Base-by-base conservation (phyloP, 2,113 vertebrate species). In the Varanus salvator region DNA sequence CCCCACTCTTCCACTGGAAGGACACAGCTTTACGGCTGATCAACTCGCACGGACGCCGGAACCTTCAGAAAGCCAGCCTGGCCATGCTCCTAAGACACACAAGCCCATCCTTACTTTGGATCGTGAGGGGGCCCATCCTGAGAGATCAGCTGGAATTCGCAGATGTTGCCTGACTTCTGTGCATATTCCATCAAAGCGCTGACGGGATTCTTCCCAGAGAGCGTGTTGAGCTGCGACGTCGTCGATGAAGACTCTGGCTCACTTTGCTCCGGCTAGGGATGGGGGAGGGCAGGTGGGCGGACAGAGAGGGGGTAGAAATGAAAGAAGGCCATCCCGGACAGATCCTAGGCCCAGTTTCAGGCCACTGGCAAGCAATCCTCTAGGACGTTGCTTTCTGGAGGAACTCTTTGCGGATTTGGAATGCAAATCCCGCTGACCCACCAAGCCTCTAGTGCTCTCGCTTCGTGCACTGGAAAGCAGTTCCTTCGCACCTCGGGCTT, bases 121-220 rank as follows among this genome's bases (percentile, higher is more conserved):
- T 99, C 98, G 1, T 99, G 99, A 4, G 99, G 97, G 0, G 99
- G 99, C 9, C 99, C 99, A 2, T 98, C 98, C 96, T 99, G 98
- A 54, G 98, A 97, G 0, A 99, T 97, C 91, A 98, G 97, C 86
- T 98, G 97, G 93, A 99, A 99, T 90, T 99, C 98, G 14, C 99
- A 96, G 1, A 97, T 90, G 85, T 97, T 97, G 34, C 98, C 98
- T 0, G 97, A 97, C 80, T 99, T 99, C 83, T 99, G 99, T 27
- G 98, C 98, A 64, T 98, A 98, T 90, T 99, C 99, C 96, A 99
- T 99, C 38, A 99, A 88, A 0, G 98, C 93, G 0, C 98, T 99
- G 91, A 99, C 98, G 0, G 99, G 98, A 86, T 98, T 99, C 94
- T 99, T 99, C 71, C 98, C 98, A 2, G 98, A 97, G 6, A 98